Evolutionary conservation across 2,797 vertebrate genomes (phyloP), one percentile per base, ranked within the genome.

Genomic region (Acanthopagrus latus): DNA sequence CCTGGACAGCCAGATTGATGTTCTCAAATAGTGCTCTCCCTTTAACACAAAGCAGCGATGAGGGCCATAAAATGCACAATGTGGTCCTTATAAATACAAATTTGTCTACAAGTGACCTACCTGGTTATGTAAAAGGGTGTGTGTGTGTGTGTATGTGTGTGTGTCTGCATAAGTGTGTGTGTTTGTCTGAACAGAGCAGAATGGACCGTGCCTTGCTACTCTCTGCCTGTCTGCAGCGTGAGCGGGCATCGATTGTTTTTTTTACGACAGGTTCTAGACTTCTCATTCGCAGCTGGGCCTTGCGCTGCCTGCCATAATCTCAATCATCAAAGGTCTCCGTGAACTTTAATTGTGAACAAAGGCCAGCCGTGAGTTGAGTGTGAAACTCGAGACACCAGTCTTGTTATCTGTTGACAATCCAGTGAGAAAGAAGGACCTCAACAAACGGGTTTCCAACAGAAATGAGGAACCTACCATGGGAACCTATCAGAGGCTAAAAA

Each of bases 321-420:
- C 76, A 80, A 29, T 69, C 68, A 87, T 74, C 55, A 81, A 76
- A 71, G 66, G 64, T 82, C 76, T 64, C 58, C 69, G 58, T 48
- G 14, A 8, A 50, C 25, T 74, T 54, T 80, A 78, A 80, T 76
- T 80, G 65, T 78, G 48, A 27, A 59, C 64, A 41, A 71, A 81
- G 67, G 71, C 77, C 13, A 38, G 71, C 86, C 80, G 75, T 74
- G 55, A 83, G 64, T 82, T 46, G 70, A 68, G 55, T 55, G 63
- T 58, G 59, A 48, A 73, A 79, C 65, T 25, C 4, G 8, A 14
- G 51, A 79, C 44, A 64, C 59, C 7, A 10, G 71, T 80, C 48
- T 68, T 68, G 59, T 83, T 88, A 88, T 87, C 89, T 82, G 76
- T 65, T 81, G 74, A 82, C 65, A 81, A 78, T 88, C 81, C 58